Conservation (phyloP, 2,888 invertebrate genomes). For the Dryadula phaetusa region DNA sequence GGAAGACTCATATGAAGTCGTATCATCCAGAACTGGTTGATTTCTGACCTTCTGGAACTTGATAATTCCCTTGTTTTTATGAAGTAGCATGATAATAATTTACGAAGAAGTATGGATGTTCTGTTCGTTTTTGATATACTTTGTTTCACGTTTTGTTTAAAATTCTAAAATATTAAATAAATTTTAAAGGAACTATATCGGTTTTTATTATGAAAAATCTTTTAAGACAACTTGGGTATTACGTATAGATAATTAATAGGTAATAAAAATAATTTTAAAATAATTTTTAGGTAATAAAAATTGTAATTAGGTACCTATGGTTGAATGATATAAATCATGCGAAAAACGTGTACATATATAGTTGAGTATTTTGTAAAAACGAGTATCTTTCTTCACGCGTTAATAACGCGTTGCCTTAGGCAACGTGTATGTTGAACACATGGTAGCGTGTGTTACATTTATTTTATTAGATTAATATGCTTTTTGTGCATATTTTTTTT, state of each 20-base stretch:
- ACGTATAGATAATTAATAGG: neutral
- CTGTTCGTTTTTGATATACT: neutral
- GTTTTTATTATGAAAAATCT: conserved; percentile 2
- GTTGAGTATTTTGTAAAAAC: no score
- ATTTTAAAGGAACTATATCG: neutral
- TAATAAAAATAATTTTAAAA: no score
- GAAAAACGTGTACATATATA: no score
- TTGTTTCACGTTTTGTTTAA: neutral
- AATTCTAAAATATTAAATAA: neutral
- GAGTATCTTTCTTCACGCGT: no score
- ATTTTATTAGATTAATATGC: no score
- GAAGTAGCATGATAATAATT: neutral
- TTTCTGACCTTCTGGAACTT: conserved; percentile 45
- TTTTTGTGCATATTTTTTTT: no score
- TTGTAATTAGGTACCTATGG: no score
- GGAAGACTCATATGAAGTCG: conserved; percentile 68
- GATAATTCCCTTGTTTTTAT: neutral
- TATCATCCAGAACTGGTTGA: conserved; percentile 62
- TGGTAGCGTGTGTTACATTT: no score
- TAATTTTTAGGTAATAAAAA: no score
- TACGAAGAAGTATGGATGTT: neutral
- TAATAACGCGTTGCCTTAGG: no score
- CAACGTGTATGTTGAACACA: no score
- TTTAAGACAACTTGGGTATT: neutral
- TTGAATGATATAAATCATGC: no score